Percentiles rank a stretch among this genome's conserved stretches.
phyloP scores from a whole-genome alignment of 1,140 invertebrate species.

The Drosophila ananassae region DNA sequence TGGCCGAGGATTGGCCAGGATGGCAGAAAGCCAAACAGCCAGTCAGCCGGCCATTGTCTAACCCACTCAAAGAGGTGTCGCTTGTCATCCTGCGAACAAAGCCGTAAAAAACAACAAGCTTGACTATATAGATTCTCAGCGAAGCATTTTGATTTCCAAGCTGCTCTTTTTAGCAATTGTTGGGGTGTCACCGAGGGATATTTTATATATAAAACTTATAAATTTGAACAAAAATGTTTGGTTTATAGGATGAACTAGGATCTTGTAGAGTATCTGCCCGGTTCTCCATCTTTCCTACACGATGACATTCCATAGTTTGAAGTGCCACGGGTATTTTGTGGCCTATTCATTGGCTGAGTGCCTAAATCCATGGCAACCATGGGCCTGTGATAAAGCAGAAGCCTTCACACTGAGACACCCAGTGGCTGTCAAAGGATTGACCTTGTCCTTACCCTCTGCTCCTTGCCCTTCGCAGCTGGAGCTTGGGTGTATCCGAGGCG shows the following conservation, averaged over 20 bases:
- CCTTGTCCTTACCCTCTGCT: slow-evolving; percentile 51
- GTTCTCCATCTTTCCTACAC: too few relatives aligned
- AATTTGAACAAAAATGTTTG: too few relatives aligned
- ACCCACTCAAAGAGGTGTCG: slow-evolving; percentile 40
- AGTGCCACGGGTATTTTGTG: too few relatives aligned
- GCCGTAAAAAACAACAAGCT: slow-evolving; percentile 12
- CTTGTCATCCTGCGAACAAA: slow-evolving; percentile 28
- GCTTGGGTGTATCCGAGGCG: slow-evolving; percentile 26
- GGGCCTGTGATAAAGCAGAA: slow-evolving; percentile 21
- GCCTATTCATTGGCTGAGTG: slow-evolving; percentile 10
- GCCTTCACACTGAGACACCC: slow-evolving; percentile 52
- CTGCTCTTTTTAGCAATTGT: background rate
- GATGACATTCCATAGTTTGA: too few relatives aligned
- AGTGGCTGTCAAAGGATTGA: slow-evolving; percentile 27
- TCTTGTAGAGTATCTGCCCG: too few relatives aligned
- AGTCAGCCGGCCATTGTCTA: slow-evolving; percentile 29
- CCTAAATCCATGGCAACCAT: slow-evolving; percentile 3
- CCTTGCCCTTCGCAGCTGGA: background rate
- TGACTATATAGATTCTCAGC: slow-evolving; percentile 16
- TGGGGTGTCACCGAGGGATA: background rate
- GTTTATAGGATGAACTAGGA: background rate
- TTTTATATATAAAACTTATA: background rate
- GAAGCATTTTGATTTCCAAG: background rate
- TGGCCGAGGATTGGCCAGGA: slow-evolving; percentile 28
- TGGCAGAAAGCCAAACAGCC: background rate